Evolutionary conservation across 2,888 invertebrate genomes (phyloP).

Genomic region (Macrosoma leucophasiata): DNA sequence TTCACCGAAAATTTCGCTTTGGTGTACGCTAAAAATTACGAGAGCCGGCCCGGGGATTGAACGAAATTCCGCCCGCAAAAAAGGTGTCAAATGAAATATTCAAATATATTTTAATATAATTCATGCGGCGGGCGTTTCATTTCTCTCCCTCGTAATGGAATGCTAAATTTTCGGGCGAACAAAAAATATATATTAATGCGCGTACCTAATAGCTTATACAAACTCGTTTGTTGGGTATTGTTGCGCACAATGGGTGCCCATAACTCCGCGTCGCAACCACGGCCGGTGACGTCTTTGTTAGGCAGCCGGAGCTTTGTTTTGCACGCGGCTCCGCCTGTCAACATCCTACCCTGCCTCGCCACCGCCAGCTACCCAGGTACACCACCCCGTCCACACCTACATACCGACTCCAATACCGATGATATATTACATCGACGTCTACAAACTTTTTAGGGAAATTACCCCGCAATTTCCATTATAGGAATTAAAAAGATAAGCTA

Average conservation of each 20-base stretch:
- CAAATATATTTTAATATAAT: constrained; percentile 77
- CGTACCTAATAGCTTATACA: constrained; percentile 77
- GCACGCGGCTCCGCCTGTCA: constrained; percentile 62
- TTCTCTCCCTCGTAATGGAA: constrained; percentile 76
- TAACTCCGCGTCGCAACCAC: constrained; percentile 74
- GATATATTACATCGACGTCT: constrained; percentile 23
- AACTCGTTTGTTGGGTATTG: constrained; percentile 77
- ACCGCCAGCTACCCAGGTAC: constrained; percentile 33
- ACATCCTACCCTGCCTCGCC: constrained; percentile 46
- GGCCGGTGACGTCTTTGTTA: constrained; percentile 76
- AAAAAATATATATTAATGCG: constrained; percentile 77
- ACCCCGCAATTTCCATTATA: constrained; percentile 31
- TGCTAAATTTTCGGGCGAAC: constrained; percentile 75
- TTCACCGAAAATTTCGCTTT: constrained; percentile 67
- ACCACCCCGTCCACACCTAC: constrained; percentile 24
- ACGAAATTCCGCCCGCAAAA: constrained; percentile 71
- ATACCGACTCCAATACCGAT: constrained; percentile 37
- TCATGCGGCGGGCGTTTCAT: constrained; percentile 76
- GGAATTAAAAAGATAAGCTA: constrained; percentile 11
- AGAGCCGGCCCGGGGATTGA: constrained; percentile 65
- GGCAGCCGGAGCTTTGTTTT: constrained; percentile 63
- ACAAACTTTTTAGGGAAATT: too few relatives aligned
- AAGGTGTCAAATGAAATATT: constrained; percentile 77
- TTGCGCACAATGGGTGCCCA: constrained; percentile 75
- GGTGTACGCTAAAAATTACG: constrained; percentile 73